Conservation (phyloP, 2,888 invertebrate genomes). For the Schizaphis graminum region DNA sequence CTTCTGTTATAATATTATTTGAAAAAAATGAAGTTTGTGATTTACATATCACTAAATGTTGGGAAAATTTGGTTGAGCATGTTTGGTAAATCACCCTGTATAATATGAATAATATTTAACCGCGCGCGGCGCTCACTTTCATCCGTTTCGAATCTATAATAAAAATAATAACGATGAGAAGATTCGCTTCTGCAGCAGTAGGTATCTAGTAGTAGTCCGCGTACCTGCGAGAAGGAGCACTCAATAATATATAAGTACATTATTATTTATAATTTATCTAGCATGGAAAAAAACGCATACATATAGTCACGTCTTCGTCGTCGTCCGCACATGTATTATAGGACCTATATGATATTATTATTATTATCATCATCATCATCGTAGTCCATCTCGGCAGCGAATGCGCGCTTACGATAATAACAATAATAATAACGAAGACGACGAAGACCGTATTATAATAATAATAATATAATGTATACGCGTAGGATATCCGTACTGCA, state of each 20-base stretch:
- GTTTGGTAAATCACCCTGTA: not conserved
- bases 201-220: not conserved
- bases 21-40: too few species aligned
- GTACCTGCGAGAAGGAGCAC: not conserved
- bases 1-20: too few species aligned
- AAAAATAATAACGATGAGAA: conserved; percentile 5
- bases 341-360: not conserved
- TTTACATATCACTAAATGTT: not conserved
- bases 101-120: not conserved
- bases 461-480: not conserved
- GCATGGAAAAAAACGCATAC: not conserved
- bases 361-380: not conserved
- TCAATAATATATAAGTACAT: not conserved
- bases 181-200: conserved; percentile 26
- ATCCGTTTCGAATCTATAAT: not conserved
- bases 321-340: conserved; percentile 1
- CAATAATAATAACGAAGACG: not conserved
- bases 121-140: not conserved
- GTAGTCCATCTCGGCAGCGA: not conserved
- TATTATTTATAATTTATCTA: conserved; percentile 17
- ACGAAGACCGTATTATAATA: not conserved
- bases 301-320: not conserved
- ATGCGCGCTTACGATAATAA: not conserved
- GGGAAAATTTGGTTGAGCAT: not conserved
- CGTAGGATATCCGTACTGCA: not conserved